Evolutionary conservation across 2,113 vertebrate species (phyloP).

Genomic region (Mixornis gularis): DNA sequence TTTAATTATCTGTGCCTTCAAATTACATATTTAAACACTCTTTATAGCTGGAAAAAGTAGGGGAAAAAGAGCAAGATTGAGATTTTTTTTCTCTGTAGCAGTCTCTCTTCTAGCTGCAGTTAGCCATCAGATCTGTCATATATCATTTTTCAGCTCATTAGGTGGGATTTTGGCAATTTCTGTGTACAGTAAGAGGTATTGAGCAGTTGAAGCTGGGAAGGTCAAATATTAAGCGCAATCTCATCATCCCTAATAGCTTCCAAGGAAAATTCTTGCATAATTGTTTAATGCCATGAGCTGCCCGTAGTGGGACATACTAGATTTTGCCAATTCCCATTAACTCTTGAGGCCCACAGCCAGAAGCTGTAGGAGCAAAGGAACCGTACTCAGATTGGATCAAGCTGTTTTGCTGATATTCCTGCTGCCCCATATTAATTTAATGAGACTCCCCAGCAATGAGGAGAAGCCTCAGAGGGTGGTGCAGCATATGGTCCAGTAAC

Average conservation of each 20-base stretch:
- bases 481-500: not conserved
- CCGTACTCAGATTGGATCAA: not conserved
- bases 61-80: not conserved
- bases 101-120: slow-evolving; percentile 66
- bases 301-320: not conserved
- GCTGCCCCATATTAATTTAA: not conserved
- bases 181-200: slow-evolving; percentile 69
- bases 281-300: slow-evolving; percentile 69
- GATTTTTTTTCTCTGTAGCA: slow-evolving; percentile 27
- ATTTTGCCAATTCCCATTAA: slow-evolving; percentile 59
- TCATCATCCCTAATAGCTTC: slow-evolving; percentile 81
- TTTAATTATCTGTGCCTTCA: slow-evolving; percentile 31
- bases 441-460: not conserved
- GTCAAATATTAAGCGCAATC: slow-evolving; percentile 80
- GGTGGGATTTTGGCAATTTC: slow-evolving; percentile 77
- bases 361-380: not conserved
- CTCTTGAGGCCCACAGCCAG: slow-evolving; percentile 10
- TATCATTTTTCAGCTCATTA: slow-evolving; percentile 77
- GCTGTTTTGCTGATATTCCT: not conserved
- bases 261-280: slow-evolving; percentile 88
- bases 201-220: slow-evolving; percentile 73
- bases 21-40: slow-evolving; percentile 1
- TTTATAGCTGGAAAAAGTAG: not conserved
- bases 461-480: not conserved
- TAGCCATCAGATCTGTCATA: slow-evolving; percentile 73